Conservation (phyloP, 2,888 invertebrate genomes). For the Ametastegia equiseti region DNA sequence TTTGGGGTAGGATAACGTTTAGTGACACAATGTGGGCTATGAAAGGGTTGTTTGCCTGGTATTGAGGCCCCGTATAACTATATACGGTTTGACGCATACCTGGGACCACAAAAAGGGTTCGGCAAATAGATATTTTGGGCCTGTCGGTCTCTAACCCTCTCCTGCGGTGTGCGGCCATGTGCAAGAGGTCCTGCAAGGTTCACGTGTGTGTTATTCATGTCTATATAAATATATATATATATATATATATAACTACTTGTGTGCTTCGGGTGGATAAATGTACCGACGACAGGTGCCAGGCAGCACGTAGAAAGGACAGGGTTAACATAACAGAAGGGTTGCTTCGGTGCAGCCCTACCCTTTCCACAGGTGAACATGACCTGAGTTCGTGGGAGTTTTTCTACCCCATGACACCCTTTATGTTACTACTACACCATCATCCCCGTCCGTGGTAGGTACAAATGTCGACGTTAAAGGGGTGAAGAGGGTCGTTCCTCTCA, state of each 20-base stretch:
- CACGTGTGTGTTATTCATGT: background rate
- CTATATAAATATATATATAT: conserved; percentile 5
- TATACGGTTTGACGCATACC: conserved; percentile 31
- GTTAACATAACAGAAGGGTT: conserved; percentile 59
- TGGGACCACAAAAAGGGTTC: conserved; percentile 46
- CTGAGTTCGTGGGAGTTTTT: conserved; percentile 51
- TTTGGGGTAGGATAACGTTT: conserved; percentile 62
- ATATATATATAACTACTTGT: background rate
- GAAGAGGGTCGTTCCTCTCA: conserved; percentile 52
- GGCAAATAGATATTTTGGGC: conserved; percentile 48
- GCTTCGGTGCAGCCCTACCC: conserved; percentile 57
- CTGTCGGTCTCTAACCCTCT: conserved; percentile 56
- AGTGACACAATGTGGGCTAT: conserved; percentile 65
- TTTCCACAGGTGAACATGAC: conserved; percentile 65
- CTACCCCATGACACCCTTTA: conserved; percentile 43
- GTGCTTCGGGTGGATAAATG: conserved; percentile 39
- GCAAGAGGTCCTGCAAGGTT: conserved; percentile 43
- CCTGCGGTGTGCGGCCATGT: conserved; percentile 41
- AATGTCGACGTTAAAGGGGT: conserved; percentile 42
- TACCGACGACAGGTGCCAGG: conserved; percentile 52
- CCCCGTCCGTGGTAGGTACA: too few species aligned
- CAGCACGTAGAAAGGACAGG: conserved; percentile 56
- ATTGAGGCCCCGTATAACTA: conserved; percentile 48
- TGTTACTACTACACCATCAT: conserved; percentile 2
- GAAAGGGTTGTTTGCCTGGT: conserved; percentile 64